These are phyloP conservation scores for Zelleria hepariella DNA, from an alignment of 2,888 invertebrate genomes.

Conservation along the genomic window DNA sequence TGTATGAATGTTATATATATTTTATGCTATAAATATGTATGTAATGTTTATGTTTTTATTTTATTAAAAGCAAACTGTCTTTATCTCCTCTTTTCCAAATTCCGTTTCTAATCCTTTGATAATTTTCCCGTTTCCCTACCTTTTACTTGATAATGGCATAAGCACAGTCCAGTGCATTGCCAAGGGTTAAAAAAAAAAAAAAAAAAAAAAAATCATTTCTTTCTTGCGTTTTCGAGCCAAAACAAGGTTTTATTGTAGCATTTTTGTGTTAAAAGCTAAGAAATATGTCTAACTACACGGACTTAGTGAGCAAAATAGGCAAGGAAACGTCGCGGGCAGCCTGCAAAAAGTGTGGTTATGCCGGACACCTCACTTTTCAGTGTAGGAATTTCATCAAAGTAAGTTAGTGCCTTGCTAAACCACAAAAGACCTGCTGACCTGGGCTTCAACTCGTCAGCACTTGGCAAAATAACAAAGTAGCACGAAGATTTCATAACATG, in stretches of 20 bases:
- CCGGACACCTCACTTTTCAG: conserved; percentile 96
- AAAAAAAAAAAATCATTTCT: too few species aligned
- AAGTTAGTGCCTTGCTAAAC: conserved; percentile 22
- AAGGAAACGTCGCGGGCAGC: conserved; percentile 86
- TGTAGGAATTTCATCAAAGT: conserved; percentile 95
- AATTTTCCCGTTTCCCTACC: too few species aligned
- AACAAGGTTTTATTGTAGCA: conserved; percentile 6
- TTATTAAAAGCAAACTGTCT: too few species aligned
- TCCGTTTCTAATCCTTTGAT: too few species aligned
- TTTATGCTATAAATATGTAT: too few species aligned
- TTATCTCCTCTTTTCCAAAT: too few species aligned
- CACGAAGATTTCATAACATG: neutral
- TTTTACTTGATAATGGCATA: too few species aligned
- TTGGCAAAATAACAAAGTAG: neutral
- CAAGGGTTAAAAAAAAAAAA: too few species aligned
- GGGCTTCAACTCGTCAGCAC: too few species aligned
- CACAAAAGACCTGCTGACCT: neutral
- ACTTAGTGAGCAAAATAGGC: conserved; percentile 65
- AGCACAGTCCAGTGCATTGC: too few species aligned
- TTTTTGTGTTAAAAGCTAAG: conserved; percentile 9
- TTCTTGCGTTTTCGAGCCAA: neutral
- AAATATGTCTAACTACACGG: conserved; percentile 48
- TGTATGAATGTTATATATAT: too few species aligned
- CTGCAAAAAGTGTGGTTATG: conserved; percentile 96
- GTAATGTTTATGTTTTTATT: too few species aligned